Evolutionary conservation across 1,140 invertebrate species (phyloP), one percentile per base, ranked within the genome.

Genomic region (Drosophila virilis): DNA sequence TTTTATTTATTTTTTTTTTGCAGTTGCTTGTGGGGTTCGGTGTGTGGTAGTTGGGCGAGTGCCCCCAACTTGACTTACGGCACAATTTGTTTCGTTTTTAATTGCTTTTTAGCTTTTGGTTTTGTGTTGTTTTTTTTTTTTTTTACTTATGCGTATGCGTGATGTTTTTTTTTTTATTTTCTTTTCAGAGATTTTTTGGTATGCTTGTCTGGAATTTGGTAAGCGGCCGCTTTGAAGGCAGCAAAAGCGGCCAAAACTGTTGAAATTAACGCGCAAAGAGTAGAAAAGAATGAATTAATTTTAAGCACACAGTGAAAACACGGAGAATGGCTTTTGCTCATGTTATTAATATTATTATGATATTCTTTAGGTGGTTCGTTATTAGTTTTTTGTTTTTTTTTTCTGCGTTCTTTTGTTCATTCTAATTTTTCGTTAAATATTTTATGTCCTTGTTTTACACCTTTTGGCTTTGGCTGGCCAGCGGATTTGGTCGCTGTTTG

Each of bases 21-120:
- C 28, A 55, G 55, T 22, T 55, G 40, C n/a, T 43, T 35, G 37
- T 40, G 37, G 38, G n/a, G 15, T 58, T n/a, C 52, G 45, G 46
- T 35, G 46, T 10, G 40, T 67, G 51, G 62, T 17, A 35, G 68
- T 71, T 82, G 78, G 71, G 67, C 71, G 72, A 76, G 64, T 59
- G 83, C 83, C 82, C 79, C 83, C 82, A 80, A 81, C 76, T 75
- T 88, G 76, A 88, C 83, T 86, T 83, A 77, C 73, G 83, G 83
- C 84, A 89, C 79, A 86, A 86, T 86, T 89, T 79, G 69, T 89
- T 69, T 15, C 71, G 71, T 69, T 75, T 86, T 88, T 88, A 88
- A 88, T 88, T 88, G 80, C 84, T 88, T 88, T 86, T 88, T 72
- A 75, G 83, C 83, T 70, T 81, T 46, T 55, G 54, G 9, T 69